These are phyloP conservation scores for Zhuqinia jingwanae DNA, from an alignment of 2,888 invertebrate genomes.

Conservation along the genomic window DNA sequence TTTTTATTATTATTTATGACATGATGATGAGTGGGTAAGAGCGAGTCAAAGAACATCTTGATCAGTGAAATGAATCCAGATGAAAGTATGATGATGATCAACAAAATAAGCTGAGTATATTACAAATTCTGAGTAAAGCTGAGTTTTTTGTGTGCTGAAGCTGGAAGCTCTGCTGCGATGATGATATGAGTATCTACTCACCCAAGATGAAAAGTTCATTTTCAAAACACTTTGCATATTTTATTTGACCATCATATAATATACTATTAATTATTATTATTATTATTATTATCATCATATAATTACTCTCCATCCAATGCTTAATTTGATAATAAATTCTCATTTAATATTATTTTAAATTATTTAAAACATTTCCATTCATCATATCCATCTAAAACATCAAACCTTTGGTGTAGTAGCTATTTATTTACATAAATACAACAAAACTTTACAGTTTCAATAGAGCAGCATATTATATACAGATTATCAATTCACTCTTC, in stretches of 20 bases:
- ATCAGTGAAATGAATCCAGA: background rate
- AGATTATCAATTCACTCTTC: too few relatives aligned
- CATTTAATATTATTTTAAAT: background rate
- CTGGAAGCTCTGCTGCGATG: too few relatives aligned
- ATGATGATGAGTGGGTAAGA: too few relatives aligned
- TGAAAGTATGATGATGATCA: background rate
- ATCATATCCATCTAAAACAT: background rate
- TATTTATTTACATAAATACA: too few relatives aligned
- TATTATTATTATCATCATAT: background rate
- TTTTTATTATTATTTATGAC: background rate
- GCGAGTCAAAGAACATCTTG: background rate
- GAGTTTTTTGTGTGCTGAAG: too few relatives aligned
- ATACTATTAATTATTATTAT: constrained; percentile 1
- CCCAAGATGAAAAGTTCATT: background rate
- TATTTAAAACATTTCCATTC: background rate
- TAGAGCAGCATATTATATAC: too few relatives aligned
- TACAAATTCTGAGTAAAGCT: too few relatives aligned
- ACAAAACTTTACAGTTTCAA: too few relatives aligned
- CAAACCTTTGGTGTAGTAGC: constrained; percentile 55
- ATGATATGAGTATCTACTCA: too few relatives aligned
- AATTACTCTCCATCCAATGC: too few relatives aligned
- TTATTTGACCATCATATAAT: constrained; percentile 3
- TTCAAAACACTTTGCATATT: constrained; percentile 19
- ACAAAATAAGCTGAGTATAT: background rate
- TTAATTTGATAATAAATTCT: constrained; percentile 10